Evolutionary conservation across 2,113 vertebrate species (phyloP).

Genomic region (Alces alces): DNA sequence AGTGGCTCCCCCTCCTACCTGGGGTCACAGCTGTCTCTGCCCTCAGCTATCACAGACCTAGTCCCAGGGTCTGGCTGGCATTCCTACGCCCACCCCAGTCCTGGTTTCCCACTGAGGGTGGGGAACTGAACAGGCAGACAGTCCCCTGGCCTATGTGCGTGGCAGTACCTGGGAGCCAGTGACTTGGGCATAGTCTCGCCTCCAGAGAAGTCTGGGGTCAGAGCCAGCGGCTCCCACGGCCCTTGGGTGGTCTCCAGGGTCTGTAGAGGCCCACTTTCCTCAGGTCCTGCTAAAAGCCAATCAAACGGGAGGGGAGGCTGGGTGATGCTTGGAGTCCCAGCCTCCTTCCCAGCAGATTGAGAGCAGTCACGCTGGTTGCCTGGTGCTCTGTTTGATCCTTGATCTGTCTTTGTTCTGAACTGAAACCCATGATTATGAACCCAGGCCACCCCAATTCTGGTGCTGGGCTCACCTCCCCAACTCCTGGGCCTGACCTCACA

Average conservation of each 20-base stretch:
- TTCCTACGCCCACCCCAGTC: neutral
- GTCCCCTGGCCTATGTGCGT: neutral
- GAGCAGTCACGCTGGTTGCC: neutral
- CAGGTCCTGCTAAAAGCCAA: conserved; percentile 41
- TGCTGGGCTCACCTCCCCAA: neutral
- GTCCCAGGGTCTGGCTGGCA: neutral
- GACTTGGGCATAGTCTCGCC: neutral
- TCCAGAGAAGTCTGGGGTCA: neutral
- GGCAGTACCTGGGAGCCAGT: conserved; percentile 70
- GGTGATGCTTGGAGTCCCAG: neutral
- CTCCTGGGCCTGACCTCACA: neutral
- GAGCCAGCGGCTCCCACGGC: conserved; percentile 20
- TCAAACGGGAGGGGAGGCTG: neutral
- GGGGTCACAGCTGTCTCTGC: neutral
- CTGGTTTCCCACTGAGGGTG: fast-evolving
- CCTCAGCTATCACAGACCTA: neutral
- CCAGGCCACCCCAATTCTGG: too few species aligned
- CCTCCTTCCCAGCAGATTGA: neutral
- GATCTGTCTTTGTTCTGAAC: neutral
- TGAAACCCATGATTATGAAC: neutral
- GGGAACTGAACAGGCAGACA: neutral
- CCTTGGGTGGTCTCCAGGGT: neutral
- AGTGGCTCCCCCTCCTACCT: neutral
- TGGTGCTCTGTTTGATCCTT: neutral
- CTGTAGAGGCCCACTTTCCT: neutral